These are phyloP conservation scores for Drosophila kohkoa DNA, from an alignment of 1,140 invertebrate species.

Conservation along the genomic window DNA sequence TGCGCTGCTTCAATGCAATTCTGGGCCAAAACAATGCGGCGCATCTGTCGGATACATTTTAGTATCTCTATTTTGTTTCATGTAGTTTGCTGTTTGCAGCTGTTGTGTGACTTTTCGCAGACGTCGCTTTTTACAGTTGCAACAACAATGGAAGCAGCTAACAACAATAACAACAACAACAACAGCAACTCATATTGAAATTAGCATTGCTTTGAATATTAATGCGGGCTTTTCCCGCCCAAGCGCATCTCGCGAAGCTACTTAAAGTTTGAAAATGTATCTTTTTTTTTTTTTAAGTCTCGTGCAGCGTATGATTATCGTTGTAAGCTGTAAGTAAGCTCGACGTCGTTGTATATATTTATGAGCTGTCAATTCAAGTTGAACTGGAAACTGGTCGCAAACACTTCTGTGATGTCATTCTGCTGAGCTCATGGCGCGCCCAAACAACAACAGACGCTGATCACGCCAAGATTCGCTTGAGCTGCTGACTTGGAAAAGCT, in stretches of 20 bases:
- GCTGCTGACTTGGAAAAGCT: conserved; percentile 31
- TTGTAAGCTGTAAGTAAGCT: conserved; percentile 33
- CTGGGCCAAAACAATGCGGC: conserved; percentile 70
- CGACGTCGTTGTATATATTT: conserved; percentile 65
- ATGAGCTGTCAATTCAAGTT: conserved; percentile 73
- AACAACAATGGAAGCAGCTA: conserved; percentile 29
- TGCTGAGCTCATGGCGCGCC: conserved; percentile 41
- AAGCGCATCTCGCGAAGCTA: conserved; percentile 24
- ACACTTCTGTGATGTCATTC: conserved; percentile 59
- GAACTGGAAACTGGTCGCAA: conserved; percentile 60
- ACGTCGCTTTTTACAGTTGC: conserved; percentile 60
- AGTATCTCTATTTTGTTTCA: neutral
- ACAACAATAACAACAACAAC: conserved; percentile 14
- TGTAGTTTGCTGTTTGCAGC: conserved; percentile 24
- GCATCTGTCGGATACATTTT: conserved; percentile 49
- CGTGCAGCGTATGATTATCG: conserved; percentile 40
- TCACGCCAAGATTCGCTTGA: conserved; percentile 10
- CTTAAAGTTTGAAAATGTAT: conserved; percentile 37
- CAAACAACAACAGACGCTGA: conserved; percentile 4
- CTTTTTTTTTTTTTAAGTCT: conserved; percentile 33
- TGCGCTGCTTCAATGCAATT: conserved; percentile 68
- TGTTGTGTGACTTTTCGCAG: conserved; percentile 56
- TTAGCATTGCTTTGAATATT: conserved; percentile 80
- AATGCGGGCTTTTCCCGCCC: conserved; percentile 58
- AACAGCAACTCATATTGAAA: conserved; percentile 44